These are phyloP conservation scores for Alca torda DNA, from an alignment of 2,797 vertebrate genomes.

Conservation along the genomic window DNA sequence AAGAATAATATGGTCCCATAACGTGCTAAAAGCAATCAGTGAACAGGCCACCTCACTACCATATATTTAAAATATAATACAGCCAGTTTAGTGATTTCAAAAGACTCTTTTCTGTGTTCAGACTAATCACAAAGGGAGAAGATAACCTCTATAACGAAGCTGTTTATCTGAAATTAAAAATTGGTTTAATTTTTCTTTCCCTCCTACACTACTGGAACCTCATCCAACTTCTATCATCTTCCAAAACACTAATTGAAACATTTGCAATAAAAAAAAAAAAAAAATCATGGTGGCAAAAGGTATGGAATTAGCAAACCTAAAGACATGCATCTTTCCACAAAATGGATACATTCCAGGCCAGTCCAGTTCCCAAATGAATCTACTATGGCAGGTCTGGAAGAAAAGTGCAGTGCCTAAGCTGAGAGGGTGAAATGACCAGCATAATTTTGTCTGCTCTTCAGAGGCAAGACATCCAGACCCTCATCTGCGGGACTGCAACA, in stretches of 20 bases:
- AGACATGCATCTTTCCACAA: not conserved
- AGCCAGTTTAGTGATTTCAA: not conserved
- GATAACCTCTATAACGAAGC: conserved; percentile 18
- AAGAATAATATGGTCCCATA: not conserved
- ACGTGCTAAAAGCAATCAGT: not conserved
- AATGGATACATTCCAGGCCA: not conserved
- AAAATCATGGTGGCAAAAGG: not conserved
- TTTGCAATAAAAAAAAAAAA: not conserved
- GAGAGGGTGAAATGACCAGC: not conserved
- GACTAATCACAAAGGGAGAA: not conserved
- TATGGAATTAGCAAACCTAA: not conserved
- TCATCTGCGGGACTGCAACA: not conserved
- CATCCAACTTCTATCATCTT: conserved; percentile 38
- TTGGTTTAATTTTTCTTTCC: conserved; percentile 33
- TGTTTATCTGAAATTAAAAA: conserved; percentile 62
- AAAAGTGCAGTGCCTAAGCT: not conserved
- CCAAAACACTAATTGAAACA: conserved; percentile 35
- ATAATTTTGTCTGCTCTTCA: not conserved
- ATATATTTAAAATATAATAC: not conserved
- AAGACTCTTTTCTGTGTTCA: not conserved
- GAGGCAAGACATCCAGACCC: not conserved
- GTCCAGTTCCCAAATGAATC: not conserved
- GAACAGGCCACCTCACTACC: not conserved
- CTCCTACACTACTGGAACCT: conserved; percentile 1
- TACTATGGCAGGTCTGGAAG: fast-evolving